Conservation (phyloP, 2,888 invertebrate species). For the Drosophila putrida region DNA sequence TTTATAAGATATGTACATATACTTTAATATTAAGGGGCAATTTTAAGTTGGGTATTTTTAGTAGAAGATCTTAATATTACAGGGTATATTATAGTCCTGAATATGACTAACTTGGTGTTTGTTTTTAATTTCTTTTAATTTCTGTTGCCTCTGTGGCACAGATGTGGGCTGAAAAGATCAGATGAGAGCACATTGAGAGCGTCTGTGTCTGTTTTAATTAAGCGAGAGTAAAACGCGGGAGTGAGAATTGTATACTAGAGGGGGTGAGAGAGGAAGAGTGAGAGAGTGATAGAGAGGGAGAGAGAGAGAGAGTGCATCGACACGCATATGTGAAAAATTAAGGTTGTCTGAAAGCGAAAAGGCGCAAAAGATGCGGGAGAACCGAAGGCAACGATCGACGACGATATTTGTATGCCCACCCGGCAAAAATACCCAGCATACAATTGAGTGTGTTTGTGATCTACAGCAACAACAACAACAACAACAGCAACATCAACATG, state of each 20-base stretch:
- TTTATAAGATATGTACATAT: background rate
- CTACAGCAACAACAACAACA: slow-evolving; percentile 1
- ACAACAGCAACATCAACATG: slow-evolving; percentile 11
- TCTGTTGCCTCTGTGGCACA: slow-evolving; percentile 59
- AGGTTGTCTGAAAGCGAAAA: slow-evolving; percentile 71
- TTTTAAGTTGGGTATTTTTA: background rate
- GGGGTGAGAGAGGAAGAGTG: slow-evolving; percentile 14
- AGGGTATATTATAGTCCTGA: slow-evolving; percentile 32
- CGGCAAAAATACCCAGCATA: slow-evolving; percentile 46
- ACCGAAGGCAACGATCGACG: slow-evolving; percentile 61
- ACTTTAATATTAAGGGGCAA: background rate
- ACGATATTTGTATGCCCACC: slow-evolving; percentile 28
- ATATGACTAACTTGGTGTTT: slow-evolving; percentile 14
- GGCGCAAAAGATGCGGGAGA: slow-evolving; percentile 74
- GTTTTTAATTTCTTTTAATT: slow-evolving; percentile 77
- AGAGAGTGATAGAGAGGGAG: slow-evolving; percentile 10
- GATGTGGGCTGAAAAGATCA: slow-evolving; percentile 72
- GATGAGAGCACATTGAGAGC: slow-evolving; percentile 60
- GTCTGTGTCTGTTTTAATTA: slow-evolving; percentile 77
- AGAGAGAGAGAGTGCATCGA: slow-evolving; percentile 44
- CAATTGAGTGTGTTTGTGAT: slow-evolving; percentile 18
- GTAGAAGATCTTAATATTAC: background rate
- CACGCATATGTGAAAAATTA: slow-evolving; percentile 79
- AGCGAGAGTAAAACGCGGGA: slow-evolving; percentile 53
- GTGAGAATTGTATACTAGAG: slow-evolving; percentile 15